Evolutionary conservation across 2,888 invertebrate species (phyloP).

Genomic region (Eulithis testata): DNA sequence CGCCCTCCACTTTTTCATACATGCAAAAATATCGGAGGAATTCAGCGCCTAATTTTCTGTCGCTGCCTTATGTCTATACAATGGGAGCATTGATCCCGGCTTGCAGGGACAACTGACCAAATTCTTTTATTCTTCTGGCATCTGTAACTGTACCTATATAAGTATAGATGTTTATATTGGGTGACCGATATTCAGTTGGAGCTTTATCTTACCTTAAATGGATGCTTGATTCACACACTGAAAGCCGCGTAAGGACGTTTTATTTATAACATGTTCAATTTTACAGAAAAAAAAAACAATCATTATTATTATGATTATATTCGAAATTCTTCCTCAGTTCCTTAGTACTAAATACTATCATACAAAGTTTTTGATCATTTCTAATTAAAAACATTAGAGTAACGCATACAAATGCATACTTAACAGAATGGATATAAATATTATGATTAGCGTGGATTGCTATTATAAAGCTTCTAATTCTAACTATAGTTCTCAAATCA

Average conservation of each 20-base stretch:
- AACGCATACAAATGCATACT: not conserved
- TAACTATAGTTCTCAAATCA: not conserved
- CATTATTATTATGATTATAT: no score
- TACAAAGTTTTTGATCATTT: not conserved
- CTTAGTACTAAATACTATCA: no score
- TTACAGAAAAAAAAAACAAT: no score
- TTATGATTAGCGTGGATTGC: not conserved
- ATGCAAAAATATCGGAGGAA: slow-evolving; percentile 81
- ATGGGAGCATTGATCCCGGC: slow-evolving; percentile 82
- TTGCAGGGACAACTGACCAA: slow-evolving; percentile 69
- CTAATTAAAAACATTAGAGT: not conserved
- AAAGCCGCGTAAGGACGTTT: not conserved
- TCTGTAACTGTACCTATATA: slow-evolving; percentile 29
- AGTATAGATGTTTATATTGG: slow-evolving; percentile 37
- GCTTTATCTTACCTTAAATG: slow-evolving; percentile 51
- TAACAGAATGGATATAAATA: not conserved
- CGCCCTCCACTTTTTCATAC: slow-evolving; percentile 70
- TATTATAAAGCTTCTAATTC: not conserved
- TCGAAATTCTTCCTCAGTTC: no score
- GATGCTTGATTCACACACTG: slow-evolving; percentile 36
- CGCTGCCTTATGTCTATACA: slow-evolving; percentile 76
- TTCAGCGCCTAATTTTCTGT: slow-evolving; percentile 80
- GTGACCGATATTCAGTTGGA: slow-evolving; percentile 53
- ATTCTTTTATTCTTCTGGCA: slow-evolving; percentile 56
- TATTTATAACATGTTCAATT: not conserved